Percentiles rank a stretch among this genome's conserved stretches.
Evolutionary conservation across 2,113 vertebrate genomes (phyloP).

Genomic region (Jaculus jaculus): DNA sequence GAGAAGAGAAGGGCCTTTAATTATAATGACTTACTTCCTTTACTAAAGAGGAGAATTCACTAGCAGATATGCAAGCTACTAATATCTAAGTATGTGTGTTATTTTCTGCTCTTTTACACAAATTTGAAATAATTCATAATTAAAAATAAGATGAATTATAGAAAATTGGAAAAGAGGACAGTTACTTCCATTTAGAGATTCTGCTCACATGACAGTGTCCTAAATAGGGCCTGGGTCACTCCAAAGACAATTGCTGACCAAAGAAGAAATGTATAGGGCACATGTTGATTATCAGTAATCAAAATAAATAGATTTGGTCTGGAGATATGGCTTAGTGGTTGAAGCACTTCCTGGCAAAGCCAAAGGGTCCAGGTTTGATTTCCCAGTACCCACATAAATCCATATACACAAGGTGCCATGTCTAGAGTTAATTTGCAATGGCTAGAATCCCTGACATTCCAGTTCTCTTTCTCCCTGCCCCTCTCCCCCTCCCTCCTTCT

Average conservation of each 20-base stretch:
- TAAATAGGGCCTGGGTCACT: neutral
- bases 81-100: neutral
- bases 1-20: neutral
- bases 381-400: too few species aligned
- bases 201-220: neutral
- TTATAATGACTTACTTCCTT: neutral
- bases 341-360: too few species aligned
- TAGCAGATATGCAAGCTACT: neutral
- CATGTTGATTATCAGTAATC: neutral
- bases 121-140: neutral
- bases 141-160: slow-evolving; percentile 22
- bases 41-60: neutral
- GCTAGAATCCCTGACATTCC: too few species aligned
- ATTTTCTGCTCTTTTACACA: slow-evolving; percentile 18
- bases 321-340: too few species aligned
- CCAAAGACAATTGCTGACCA: neutral
- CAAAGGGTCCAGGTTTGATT: too few species aligned
- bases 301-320: neutral
- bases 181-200: neutral
- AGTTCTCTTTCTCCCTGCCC: too few species aligned
- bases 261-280: neutral
- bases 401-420: too few species aligned
- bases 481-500: too few species aligned
- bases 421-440: too few species aligned
- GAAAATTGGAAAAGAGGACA: neutral